These are phyloP conservation scores for Tenualosa thibaudeaui DNA, from an alignment of 2,797 vertebrate species.

Conservation along the genomic window DNA sequence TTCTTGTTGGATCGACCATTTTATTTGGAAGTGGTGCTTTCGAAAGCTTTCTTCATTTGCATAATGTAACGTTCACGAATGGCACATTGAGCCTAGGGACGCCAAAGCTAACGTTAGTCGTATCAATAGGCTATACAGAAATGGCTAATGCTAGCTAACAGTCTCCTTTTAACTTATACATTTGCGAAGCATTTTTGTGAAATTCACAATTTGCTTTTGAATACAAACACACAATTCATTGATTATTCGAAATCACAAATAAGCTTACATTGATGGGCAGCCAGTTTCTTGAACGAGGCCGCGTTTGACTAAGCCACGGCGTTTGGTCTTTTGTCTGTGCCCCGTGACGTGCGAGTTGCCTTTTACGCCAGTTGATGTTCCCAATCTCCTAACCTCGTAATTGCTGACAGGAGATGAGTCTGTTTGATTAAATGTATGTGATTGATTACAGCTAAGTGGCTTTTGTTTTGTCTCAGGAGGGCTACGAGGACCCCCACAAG, in stretches of 20 bases:
- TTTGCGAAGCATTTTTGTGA: too few relatives aligned
- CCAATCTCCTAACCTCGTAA: too few relatives aligned
- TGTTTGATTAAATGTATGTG: background rate
- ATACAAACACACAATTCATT: too few relatives aligned
- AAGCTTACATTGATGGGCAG: background rate
- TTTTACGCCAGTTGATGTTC: background rate
- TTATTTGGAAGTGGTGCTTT: background rate
- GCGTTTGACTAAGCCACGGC: background rate
- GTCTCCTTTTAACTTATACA: too few relatives aligned
- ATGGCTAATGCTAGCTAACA: background rate
- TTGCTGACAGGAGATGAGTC: background rate
- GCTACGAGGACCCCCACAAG: slow-evolving; percentile 92
- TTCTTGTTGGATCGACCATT: background rate
- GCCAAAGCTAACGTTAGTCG: too few relatives aligned
- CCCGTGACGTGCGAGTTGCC: too few relatives aligned
- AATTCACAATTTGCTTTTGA: too few relatives aligned
- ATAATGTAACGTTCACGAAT: too few relatives aligned
- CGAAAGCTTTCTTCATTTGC: too few relatives aligned
- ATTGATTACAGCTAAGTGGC: background rate
- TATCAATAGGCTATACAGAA: too few relatives aligned
- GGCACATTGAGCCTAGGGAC: too few relatives aligned
- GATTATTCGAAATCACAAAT: background rate
- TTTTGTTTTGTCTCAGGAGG: slow-evolving; percentile 73
- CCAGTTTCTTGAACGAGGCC: background rate
- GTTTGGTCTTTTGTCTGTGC: background rate